A percentile compares a stretch with the other conserved stretches of the same genome.
Conservation (phyloP, 2,888 invertebrate genomes). For the Margaritifera margaritifera region DNA sequence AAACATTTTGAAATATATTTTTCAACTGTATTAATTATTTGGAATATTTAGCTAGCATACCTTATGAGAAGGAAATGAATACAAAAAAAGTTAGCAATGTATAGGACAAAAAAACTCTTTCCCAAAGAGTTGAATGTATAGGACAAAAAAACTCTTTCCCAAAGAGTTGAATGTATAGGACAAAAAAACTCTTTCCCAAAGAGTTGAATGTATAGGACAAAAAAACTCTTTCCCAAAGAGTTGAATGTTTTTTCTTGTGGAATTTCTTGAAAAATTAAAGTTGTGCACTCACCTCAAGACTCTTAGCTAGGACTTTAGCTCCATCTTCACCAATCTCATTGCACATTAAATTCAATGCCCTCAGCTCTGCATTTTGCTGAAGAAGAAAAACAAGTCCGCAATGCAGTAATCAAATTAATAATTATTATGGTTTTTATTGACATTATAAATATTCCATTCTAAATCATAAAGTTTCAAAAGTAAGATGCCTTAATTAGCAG, state of each 20-base stretch:
- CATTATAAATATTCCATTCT: no score
- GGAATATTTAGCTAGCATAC: no score
- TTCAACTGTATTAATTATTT: no score
- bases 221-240: neutral
- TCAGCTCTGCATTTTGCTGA: constrained; percentile 48
- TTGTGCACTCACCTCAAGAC: constrained; percentile 59
- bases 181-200: neutral
- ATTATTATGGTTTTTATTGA: no score
- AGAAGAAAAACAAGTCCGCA: constrained; percentile 10
- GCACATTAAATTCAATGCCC: constrained; percentile 70
- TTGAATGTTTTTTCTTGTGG: neutral
- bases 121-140: neutral
- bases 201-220: neutral
- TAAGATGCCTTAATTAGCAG: no score
- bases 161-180: neutral
- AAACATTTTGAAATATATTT: no score
- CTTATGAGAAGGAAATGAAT: neutral
- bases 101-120: neutral
- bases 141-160: neutral
- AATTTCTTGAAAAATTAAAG: constrained; percentile 1
- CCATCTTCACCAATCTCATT: constrained; percentile 71
- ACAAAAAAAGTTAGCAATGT: neutral
- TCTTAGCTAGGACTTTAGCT: constrained; percentile 64
- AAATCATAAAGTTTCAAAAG: no score
- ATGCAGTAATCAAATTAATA: no score